Percentiles rank a stretch among this genome's conserved stretches.
phyloP scores from a whole-genome alignment of 2,888 invertebrate genomes.

The Heliconius aoede region DNA sequence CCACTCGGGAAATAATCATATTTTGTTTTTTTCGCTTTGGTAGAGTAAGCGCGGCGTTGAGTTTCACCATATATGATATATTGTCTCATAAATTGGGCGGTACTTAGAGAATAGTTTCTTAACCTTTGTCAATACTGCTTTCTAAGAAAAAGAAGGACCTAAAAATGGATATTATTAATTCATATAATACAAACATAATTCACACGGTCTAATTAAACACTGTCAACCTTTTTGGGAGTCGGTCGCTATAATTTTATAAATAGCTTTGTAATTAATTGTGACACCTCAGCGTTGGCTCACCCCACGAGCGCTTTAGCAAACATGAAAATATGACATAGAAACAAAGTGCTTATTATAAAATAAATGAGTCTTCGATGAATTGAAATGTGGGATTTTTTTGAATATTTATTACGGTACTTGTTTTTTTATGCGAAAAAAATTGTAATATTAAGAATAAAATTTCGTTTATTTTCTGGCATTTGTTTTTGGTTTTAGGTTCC shows the following conservation, averaged over 20 bases:
- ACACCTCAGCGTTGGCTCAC: conserved; percentile 56
- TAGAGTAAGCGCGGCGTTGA: not conserved
- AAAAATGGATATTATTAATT: not conserved
- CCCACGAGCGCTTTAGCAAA: conserved; percentile 62
- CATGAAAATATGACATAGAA: conserved; percentile 70
- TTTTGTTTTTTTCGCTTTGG: not conserved
- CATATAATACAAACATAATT: not conserved
- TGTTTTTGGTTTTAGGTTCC: not conserved
- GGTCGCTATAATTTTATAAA: conserved; percentile 54
- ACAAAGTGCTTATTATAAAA: conserved; percentile 62
- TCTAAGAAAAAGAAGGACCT: not conserved
- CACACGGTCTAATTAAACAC: not conserved
- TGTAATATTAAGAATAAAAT: not conserved
- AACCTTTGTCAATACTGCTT: not conserved
- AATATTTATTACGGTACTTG: conserved; percentile 27
- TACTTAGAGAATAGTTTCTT: not conserved
- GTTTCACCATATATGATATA: not conserved
- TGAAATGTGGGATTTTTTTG: conserved; percentile 20
- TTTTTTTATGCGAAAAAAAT: not conserved
- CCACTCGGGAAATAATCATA: not conserved
- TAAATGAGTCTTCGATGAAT: conserved; percentile 33
- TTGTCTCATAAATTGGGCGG: not conserved
- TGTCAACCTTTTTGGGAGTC: conserved; percentile 9
- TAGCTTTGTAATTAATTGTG: conserved; percentile 60
- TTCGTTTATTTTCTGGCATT: not conserved